These are phyloP conservation scores for Phylloscopus collybita DNA, from an alignment of 2,797 vertebrate genomes.

Conservation along the genomic window DNA sequence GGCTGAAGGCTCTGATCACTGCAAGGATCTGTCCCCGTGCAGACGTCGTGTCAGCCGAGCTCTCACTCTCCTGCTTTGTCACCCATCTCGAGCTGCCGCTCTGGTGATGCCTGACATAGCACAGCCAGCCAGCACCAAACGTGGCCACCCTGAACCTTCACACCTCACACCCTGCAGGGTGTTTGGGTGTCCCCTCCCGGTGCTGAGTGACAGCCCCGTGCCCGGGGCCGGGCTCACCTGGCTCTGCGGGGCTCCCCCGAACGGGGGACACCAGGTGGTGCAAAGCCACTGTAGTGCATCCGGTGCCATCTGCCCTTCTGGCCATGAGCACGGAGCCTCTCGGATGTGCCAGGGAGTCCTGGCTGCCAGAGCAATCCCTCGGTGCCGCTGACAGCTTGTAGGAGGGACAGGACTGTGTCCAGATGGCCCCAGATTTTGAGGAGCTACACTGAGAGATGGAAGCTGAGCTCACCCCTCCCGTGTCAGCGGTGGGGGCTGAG, in stretches of 20 bases:
- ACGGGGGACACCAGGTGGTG: slow-evolving; percentile 54
- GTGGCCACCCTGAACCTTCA: fast-evolving
- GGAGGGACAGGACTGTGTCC: slow-evolving; percentile 56
- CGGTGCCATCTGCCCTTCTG: slow-evolving; percentile 64
- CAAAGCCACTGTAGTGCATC: slow-evolving; percentile 38
- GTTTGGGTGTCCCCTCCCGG: not conserved
- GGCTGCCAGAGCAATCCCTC: slow-evolving; percentile 59
- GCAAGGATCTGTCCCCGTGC: not conserved
- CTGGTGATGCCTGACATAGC: not conserved
- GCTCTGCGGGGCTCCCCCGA: not conserved
- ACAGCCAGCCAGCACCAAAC: not conserved
- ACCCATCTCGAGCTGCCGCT: not conserved
- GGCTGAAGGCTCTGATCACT: not conserved
- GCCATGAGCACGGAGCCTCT: slow-evolving; percentile 3
- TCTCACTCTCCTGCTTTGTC: not conserved
- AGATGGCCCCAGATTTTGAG: slow-evolving; percentile 66
- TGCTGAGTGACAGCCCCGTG: not conserved
- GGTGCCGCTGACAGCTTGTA: slow-evolving; percentile 36
- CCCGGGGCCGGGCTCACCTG: slow-evolving; percentile 15
- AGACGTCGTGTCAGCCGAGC: not conserved
- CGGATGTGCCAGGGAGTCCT: slow-evolving; percentile 25
- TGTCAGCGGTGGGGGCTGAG: not conserved
- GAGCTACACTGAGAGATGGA: slow-evolving; percentile 33
- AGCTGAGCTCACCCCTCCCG: slow-evolving; percentile 20
- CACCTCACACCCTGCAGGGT: not conserved